These are phyloP conservation scores for Serranus cabrilla DNA, from an alignment of 2,797 vertebrate genomes.

Conservation along the genomic window DNA sequence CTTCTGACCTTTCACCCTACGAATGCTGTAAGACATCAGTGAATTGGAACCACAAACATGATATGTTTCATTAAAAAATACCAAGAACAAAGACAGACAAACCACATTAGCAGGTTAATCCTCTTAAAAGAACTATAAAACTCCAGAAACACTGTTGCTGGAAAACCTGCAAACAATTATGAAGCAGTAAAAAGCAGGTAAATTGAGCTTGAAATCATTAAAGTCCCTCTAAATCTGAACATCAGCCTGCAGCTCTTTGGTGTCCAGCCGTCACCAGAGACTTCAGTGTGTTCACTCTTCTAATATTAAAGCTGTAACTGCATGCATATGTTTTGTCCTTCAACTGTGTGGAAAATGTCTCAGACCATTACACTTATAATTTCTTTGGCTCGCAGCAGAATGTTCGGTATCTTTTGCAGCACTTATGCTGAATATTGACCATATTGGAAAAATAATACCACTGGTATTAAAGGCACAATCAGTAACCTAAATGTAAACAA, in stretches of 20 bases:
- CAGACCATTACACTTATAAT: not conserved
- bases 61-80: slow-evolving; percentile 34
- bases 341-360: not conserved
- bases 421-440: not conserved
- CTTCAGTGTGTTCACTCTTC: not conserved
- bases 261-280: slow-evolving; percentile 4
- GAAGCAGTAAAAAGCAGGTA: not conserved
- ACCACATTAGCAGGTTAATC: not conserved
- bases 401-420: slow-evolving; percentile 10
- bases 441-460: not conserved
- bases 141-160: not conserved
- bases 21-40: not conserved
- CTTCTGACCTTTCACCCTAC: not conserved
- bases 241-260: slow-evolving; percentile 1
- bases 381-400: slow-evolving; percentile 44
- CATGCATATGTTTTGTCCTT: not conserved
- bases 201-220: slow-evolving; percentile 7
- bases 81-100: slow-evolving; percentile 19
- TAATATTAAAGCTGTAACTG: not conserved
- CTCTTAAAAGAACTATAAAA: not conserved
- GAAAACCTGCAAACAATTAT: slow-evolving; percentile 14
- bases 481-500: slow-evolving; percentile 16
- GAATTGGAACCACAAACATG: not conserved
- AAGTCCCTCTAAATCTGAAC: not conserved
- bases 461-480: slow-evolving; percentile 46